Evolutionary conservation across 1,140 invertebrate species (phyloP).

Genomic region (Heliconius congener): DNA sequence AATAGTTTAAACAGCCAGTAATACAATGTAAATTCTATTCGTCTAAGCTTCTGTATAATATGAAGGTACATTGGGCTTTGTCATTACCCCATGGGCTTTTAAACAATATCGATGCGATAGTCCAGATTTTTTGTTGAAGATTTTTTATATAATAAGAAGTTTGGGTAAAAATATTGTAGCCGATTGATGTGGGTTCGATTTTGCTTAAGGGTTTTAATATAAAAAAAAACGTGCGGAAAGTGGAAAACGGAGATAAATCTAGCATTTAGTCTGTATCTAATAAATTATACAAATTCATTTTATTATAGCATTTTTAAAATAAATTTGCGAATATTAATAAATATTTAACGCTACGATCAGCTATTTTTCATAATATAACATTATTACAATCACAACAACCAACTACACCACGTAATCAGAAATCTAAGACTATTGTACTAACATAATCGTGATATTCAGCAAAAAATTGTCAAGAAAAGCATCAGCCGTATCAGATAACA

Average conservation of each 20-base stretch:
- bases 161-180: neutral
- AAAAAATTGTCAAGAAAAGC: constrained; percentile 61
- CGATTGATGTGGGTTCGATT: neutral
- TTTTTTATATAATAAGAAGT: constrained; percentile 9
- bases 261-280: no score
- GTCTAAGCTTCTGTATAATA: constrained; percentile 62
- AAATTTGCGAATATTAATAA: neutral
- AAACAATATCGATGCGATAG: constrained; percentile 58
- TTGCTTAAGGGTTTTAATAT: neutral
- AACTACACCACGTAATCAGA: constrained; percentile 51
- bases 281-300: no score
- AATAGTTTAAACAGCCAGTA: constrained; percentile 58
- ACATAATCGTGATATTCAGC: constrained; percentile 42
- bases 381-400: constrained; percentile 3
- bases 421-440: constrained; percentile 59
- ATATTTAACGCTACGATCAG: neutral
- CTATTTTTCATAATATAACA: neutral
- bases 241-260: no score
- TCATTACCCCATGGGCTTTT: constrained; percentile 62
- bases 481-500: constrained; percentile 73
- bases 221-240: no score
- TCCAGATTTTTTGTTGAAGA: constrained; percentile 59
- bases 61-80: constrained; percentile 53
- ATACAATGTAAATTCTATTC: constrained; percentile 52
- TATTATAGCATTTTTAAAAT: no score